A percentile compares a stretch with the other conserved stretches of the same genome.
phyloP scores from a whole-genome alignment of 2,888 invertebrate species.

The Ctena decussata region DNA sequence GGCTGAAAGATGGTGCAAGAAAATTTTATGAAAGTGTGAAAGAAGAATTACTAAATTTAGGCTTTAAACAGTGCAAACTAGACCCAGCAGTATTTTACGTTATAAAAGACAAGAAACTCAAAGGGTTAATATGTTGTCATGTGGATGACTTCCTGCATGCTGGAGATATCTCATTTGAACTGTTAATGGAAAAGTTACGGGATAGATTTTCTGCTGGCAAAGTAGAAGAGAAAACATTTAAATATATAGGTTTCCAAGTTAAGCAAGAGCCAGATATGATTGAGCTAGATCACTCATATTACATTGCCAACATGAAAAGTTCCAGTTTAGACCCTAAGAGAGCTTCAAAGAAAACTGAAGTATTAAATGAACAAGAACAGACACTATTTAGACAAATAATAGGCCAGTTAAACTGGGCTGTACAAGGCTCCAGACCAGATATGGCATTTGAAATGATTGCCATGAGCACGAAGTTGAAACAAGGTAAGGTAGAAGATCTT shows the following conservation, averaged over 20 bases:
- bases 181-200: not conserved
- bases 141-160: not conserved
- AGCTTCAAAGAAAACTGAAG: not conserved
- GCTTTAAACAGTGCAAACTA: too few relatives aligned
- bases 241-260: not conserved
- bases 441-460: constrained; percentile 38
- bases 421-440: constrained; percentile 23
- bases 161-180: not conserved
- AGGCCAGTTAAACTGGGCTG: constrained; percentile 44
- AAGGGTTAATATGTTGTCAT: not conserved
- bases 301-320: not conserved
- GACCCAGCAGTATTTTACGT: too few relatives aligned
- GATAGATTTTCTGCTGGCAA: not conserved
- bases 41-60: too few relatives aligned
- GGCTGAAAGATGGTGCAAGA: too few relatives aligned
- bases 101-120: too few relatives aligned
- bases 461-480: not conserved
- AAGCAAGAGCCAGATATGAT: not conserved
- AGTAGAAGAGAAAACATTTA: not conserved
- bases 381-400: not conserved
- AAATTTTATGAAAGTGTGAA: too few relatives aligned
- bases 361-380: not conserved
- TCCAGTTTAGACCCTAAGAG: not conserved
- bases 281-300: not conserved
- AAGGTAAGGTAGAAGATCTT: not conserved